Percentiles rank a stretch among this genome's conserved stretches.
Conservation (phyloP, 2,113 vertebrate species). For the Labeo catla region DNA sequence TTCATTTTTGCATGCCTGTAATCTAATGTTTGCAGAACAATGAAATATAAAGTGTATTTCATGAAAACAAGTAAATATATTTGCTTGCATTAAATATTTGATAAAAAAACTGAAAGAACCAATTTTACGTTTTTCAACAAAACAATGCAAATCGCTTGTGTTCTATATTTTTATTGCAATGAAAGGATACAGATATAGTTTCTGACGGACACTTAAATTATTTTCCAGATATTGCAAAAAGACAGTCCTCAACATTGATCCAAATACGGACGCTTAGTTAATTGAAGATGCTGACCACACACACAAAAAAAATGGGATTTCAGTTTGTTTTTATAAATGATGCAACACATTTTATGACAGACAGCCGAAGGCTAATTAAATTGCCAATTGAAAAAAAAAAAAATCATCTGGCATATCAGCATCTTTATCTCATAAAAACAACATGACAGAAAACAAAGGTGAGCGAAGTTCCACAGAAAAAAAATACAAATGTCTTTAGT, state of each 20-base stretch:
- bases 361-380: slow-evolving; percentile 67
- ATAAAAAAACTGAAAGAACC: not conserved
- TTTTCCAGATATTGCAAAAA: slow-evolving; percentile 75
- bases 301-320: slow-evolving; percentile 53
- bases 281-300: slow-evolving; percentile 67
- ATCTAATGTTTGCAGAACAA: too few species aligned
- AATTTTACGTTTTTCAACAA: not conserved
- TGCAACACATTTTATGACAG: slow-evolving; percentile 69
- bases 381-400: slow-evolving; percentile 56
- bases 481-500: slow-evolving; percentile 1
- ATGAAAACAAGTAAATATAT: not conserved
- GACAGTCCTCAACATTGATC: slow-evolving; percentile 70
- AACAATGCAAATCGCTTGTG: slow-evolving; percentile 44
- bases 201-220: slow-evolving; percentile 80
- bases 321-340: slow-evolving; percentile 65
- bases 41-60: too few species aligned
- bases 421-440: slow-evolving; percentile 54
- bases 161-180: slow-evolving; percentile 82
- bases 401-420: slow-evolving; percentile 58
- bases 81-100: not conserved
- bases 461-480: slow-evolving; percentile 48
- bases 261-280: slow-evolving; percentile 69
- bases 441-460: slow-evolving; percentile 51
- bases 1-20: too few species aligned
- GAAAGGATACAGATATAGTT: slow-evolving; percentile 80